Evolutionary conservation across 1,140 invertebrate genomes (phyloP).

Genomic region (Eupristina koningsbergeri): DNA sequence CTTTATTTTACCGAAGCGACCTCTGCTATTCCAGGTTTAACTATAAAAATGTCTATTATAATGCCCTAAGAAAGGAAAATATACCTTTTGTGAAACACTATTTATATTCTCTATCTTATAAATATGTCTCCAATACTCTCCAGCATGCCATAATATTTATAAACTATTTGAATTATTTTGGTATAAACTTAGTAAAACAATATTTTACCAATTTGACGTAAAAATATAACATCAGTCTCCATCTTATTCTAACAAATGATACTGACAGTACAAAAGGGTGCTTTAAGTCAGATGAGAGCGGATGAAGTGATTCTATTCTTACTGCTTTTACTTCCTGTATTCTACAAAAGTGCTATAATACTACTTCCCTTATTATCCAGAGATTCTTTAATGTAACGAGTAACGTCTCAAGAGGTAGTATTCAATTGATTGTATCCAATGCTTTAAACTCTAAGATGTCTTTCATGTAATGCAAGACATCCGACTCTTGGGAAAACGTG

Average conservation of each 20-base stretch:
- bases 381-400: slow-evolving; percentile 32
- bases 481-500: neutral
- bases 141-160: neutral
- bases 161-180: neutral
- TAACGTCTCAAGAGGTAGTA: neutral
- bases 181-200: neutral
- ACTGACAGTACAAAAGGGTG: neutral
- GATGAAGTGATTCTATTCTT: slow-evolving; percentile 18
- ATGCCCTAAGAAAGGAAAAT: slow-evolving; percentile 16
- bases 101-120: slow-evolving; percentile 13
- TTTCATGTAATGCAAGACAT: neutral
- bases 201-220: neutral
- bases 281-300: neutral
- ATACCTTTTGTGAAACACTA: slow-evolving; percentile 7
- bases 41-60: slow-evolving; percentile 44
- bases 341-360: neutral
- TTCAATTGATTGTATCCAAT: slow-evolving; percentile 45
- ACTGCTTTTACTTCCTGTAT: slow-evolving; percentile 2
- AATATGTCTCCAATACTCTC: neutral
- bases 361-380: slow-evolving; percentile 27
- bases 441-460: slow-evolving; percentile 52
- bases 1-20: neutral
- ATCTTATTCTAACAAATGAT: neutral
- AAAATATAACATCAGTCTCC: neutral
- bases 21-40: neutral